Evolutionary conservation across 1,140 invertebrate genomes (phyloP).

Genomic region (Lysiphlebus fabarum): DNA sequence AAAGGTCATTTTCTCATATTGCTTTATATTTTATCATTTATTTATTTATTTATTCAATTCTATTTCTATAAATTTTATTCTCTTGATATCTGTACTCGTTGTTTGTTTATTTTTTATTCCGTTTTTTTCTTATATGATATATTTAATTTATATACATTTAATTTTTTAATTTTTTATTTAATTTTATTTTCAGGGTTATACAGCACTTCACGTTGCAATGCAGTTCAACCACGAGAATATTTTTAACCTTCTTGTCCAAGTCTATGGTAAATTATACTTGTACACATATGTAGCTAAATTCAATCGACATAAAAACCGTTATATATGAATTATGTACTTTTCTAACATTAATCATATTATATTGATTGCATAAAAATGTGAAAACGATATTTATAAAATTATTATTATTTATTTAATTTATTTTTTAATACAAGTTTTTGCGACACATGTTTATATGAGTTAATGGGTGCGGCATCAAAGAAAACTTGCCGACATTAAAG

Average conservation of each 20-base stretch:
- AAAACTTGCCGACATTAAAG: slow-evolving; percentile 19
- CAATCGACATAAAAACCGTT: neutral
- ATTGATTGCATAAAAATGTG: slow-evolving; percentile 10
- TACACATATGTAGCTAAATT: slow-evolving; percentile 10
- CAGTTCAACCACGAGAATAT: slow-evolving; percentile 88
- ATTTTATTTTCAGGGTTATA: slow-evolving; percentile 76
- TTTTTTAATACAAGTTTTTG: too few species aligned
- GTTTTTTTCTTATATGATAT: too few species aligned
- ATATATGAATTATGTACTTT: too few species aligned
- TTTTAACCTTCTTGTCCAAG: slow-evolving; percentile 84
- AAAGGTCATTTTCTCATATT: slow-evolving; percentile 18
- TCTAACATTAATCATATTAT: slow-evolving; percentile 7
- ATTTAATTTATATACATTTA: neutral
- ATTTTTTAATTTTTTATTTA: slow-evolving; percentile 14
- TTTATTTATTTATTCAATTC: slow-evolving; percentile 7
- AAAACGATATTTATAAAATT: slow-evolving; percentile 8
- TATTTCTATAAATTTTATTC: slow-evolving; percentile 7
- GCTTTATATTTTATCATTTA: slow-evolving; percentile 25
- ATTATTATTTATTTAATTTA: neutral
- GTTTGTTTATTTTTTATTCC: neutral
- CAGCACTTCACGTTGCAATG: slow-evolving; percentile 87
- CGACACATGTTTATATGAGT: too few species aligned
- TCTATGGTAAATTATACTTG: slow-evolving; percentile 75
- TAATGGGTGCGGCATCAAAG: slow-evolving; percentile 21
- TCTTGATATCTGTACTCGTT: neutral